These are phyloP conservation scores for Manis javanica DNA, from an alignment of 2,797 vertebrate genomes.

Conservation along the genomic window DNA sequence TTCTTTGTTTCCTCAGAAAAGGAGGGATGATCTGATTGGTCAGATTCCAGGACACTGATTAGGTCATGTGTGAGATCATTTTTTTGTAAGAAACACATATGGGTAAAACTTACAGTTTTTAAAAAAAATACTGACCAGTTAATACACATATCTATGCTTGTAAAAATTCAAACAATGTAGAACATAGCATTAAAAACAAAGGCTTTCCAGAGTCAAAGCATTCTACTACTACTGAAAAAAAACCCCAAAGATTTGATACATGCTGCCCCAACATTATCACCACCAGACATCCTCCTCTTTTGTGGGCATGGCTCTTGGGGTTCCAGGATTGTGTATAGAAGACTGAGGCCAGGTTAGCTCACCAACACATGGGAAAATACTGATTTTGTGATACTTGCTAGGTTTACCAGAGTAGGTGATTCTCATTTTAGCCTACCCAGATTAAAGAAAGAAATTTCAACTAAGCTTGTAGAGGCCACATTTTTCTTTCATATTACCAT, in stretches of 20 bases:
- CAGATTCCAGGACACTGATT: neutral
- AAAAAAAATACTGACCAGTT: neutral
- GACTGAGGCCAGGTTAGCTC: neutral
- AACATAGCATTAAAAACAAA: constrained; percentile 6
- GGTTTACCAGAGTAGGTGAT: neutral
- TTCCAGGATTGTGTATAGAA: neutral
- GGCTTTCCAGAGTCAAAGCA: neutral
- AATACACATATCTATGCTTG: constrained; percentile 6
- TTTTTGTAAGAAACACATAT: neutral
- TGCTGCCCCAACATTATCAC: neutral
- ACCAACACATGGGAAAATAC: neutral
- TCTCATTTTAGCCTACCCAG: neutral
- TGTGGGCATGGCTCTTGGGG: neutral
- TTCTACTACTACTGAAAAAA: neutral
- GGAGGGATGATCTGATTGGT: neutral
- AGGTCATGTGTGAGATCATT: neutral
- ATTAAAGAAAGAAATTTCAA: constrained; percentile 3
- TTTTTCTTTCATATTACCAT: neutral
- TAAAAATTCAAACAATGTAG: neutral
- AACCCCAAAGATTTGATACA: neutral
- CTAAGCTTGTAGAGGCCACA: neutral
- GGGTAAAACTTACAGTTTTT: neutral
- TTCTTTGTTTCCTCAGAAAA: constrained; percentile 8
- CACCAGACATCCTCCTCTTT: neutral
- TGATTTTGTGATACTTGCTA: neutral